phyloP scores from a whole-genome alignment of 2,113 vertebrate species.

The Nyctereutes procyonoides region DNA sequence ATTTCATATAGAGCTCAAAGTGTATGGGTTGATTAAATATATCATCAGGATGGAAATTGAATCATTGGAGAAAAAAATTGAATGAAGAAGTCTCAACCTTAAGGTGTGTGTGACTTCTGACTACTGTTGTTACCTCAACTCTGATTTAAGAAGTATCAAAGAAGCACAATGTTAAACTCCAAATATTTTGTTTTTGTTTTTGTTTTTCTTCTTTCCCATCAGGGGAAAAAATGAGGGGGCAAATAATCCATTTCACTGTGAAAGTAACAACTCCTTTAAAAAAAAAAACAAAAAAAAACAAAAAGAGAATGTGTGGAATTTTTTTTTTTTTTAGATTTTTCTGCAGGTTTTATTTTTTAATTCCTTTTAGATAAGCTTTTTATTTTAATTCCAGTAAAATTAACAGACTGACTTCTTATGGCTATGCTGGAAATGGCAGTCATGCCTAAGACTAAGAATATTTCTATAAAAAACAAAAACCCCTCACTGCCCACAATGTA shows the following conservation, averaged over 20 bases:
- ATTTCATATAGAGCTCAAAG: not conserved
- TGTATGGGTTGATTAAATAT: not conserved
- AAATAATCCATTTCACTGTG: constrained; percentile 27
- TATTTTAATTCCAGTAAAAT: not conserved
- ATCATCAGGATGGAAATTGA: not conserved
- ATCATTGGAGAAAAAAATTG: not conserved
- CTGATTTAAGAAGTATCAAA: not conserved
- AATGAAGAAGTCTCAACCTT: not conserved
- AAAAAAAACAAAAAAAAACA: no score
- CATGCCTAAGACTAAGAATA: no score
- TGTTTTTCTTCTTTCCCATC: not conserved
- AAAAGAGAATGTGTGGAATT: not conserved
- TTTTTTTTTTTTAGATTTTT: not conserved
- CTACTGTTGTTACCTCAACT: not conserved
- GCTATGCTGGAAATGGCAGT: not conserved
- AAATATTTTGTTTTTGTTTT: not conserved
- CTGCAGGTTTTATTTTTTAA: not conserved
- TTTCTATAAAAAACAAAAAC: not conserved
- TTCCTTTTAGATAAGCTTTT: not conserved
- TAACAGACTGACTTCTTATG: not conserved
- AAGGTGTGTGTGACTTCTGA: not conserved
- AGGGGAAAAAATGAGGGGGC: not conserved
- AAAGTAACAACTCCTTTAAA: not conserved
- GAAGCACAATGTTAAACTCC: not conserved
- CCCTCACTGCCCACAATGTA: not conserved